Conservation (phyloP, 2,888 invertebrate genomes). For the Poecilus cupreus region DNA sequence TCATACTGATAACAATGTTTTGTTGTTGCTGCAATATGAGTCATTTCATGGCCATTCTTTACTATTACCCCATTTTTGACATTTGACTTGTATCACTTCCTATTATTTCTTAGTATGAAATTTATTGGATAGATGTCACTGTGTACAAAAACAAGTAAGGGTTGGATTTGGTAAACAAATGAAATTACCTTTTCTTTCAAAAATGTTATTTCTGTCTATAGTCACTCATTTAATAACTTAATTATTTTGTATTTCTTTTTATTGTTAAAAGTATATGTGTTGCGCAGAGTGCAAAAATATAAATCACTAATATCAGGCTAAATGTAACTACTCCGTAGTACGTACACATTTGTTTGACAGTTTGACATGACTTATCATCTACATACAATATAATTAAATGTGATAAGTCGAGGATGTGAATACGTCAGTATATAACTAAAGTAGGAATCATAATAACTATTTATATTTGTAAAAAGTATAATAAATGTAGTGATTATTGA, state of each 20-base stretch:
- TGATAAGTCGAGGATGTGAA: background rate
- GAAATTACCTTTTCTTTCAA: too few relatives aligned
- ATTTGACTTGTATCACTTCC: slow-evolving; percentile 11
- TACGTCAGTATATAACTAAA: background rate
- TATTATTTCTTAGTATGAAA: background rate
- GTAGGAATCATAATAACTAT: background rate
- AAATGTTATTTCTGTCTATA: too few relatives aligned
- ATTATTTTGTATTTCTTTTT: too few relatives aligned
- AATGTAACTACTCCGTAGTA: background rate
- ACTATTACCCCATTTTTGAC: slow-evolving; percentile 50
- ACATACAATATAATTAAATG: background rate
- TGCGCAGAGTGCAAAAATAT: too few relatives aligned
- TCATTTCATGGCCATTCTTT: slow-evolving; percentile 49
- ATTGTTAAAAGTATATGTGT: too few relatives aligned
- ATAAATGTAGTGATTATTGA: slow-evolving; percentile 23
- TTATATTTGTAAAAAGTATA: background rate
- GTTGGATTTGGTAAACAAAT: too few relatives aligned
- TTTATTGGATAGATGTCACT: background rate
- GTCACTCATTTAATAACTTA: too few relatives aligned
- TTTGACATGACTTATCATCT: background rate
- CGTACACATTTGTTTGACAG: slow-evolving; percentile 9
- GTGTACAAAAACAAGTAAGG: too few relatives aligned
- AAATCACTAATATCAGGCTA: too few relatives aligned
- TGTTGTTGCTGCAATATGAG: slow-evolving; percentile 26
- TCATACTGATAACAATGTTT: slow-evolving; percentile 26